These are phyloP conservation scores for Sciurus niger DNA, from an alignment of 2,113 vertebrate genomes.

Conservation along the genomic window DNA sequence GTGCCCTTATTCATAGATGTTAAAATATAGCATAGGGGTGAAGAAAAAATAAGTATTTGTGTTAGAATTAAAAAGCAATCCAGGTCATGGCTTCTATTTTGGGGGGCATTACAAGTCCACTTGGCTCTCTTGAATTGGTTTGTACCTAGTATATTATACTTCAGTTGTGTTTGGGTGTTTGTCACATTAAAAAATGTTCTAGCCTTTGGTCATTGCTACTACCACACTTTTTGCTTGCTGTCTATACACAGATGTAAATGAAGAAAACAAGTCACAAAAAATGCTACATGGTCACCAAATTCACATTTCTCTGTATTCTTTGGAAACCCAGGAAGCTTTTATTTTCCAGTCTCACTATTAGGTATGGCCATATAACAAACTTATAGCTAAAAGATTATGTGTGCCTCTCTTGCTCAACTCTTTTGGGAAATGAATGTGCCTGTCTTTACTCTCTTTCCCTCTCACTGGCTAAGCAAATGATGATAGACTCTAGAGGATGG, in stretches of 20 bases:
- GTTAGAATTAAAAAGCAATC: not conserved
- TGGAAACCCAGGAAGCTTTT: not conserved
- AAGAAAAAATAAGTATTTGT: not conserved
- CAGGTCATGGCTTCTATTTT: not conserved
- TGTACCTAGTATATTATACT: not conserved
- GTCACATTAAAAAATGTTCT: not conserved
- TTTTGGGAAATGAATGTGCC: not conserved
- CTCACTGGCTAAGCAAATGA: not conserved
- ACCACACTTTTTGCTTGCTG: not conserved
- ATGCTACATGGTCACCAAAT: not conserved
- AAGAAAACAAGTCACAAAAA: not conserved
- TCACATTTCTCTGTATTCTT: not conserved
- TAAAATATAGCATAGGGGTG: not conserved
- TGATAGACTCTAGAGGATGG: not conserved
- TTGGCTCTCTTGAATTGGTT: not conserved
- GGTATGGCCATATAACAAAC: not conserved
- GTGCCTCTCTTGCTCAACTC: not conserved
- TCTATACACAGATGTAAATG: not conserved
- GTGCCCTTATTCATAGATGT: not conserved
- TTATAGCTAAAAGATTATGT: not conserved
- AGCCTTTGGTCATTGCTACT: not conserved
- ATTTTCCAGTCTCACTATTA: not conserved
- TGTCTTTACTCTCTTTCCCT: not conserved
- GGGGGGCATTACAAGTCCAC: not conserved
- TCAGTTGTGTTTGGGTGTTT: not conserved